Evolutionary conservation across 1,140 invertebrate genomes (phyloP).

Genomic region (Drosophila auraria): DNA sequence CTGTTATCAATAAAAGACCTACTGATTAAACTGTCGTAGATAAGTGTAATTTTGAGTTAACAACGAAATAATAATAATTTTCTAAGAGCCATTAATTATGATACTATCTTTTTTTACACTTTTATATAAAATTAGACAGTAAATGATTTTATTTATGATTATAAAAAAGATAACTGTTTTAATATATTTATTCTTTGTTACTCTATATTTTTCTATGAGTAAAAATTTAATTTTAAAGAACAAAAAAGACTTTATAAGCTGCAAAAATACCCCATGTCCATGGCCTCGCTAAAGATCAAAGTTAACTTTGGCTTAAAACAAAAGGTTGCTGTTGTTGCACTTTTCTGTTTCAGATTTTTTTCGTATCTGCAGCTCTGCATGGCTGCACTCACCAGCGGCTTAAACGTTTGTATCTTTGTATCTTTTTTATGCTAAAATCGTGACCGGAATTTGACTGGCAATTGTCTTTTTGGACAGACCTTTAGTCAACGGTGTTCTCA

Average conservation of each 20-base stretch:
- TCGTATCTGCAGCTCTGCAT: slow-evolving; percentile 10
- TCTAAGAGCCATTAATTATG: not conserved
- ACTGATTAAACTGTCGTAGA: not conserved
- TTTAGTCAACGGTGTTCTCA: slow-evolving; percentile 24
- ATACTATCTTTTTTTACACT: no score
- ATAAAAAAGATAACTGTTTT: not conserved
- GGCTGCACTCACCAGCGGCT: slow-evolving; percentile 23
- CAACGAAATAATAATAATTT: not conserved
- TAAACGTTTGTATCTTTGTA: slow-evolving; percentile 10
- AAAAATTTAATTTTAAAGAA: not conserved
- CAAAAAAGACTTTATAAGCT: not conserved
- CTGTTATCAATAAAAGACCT: not conserved
- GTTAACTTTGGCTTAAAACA: slow-evolving; percentile 11
- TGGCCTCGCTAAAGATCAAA: slow-evolving; percentile 43
- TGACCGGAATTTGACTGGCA: slow-evolving; percentile 57
- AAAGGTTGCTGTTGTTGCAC: slow-evolving; percentile 25
- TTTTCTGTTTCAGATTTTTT: slow-evolving; percentile 24
- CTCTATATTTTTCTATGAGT: not conserved
- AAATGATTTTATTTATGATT: not conserved
- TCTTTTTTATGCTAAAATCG: slow-evolving; percentile 50
- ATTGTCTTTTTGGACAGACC: slow-evolving; percentile 36
- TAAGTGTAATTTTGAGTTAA: not conserved
- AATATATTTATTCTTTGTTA: not conserved
- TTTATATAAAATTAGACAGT: no score
- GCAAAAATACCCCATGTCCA: not conserved